These are phyloP conservation scores for Trachelus troglodyta DNA, from an alignment of 2,888 invertebrate genomes.

Conservation along the genomic window DNA sequence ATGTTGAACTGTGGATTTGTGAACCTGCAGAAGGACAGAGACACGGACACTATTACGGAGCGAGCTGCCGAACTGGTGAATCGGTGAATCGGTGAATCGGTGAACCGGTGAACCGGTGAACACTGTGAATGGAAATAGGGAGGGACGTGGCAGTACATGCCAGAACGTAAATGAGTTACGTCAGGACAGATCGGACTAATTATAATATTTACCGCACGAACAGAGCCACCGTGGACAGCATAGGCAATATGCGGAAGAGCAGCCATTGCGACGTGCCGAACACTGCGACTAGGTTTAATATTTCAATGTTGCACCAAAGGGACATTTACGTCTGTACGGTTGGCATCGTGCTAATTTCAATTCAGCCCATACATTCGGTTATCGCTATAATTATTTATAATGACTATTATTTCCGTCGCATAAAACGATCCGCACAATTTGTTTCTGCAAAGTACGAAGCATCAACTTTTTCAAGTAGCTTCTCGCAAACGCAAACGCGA, in stretches of 20 bases:
- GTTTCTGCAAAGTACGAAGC: too few species aligned
- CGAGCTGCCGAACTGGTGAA: not conserved
- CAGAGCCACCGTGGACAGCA: not conserved
- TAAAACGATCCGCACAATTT: too few species aligned
- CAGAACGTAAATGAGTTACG: conserved; percentile 32
- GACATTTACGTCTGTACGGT: too few species aligned
- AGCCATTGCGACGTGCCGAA: conserved; percentile 16
- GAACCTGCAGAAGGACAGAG: too few species aligned
- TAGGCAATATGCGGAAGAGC: conserved; percentile 7
- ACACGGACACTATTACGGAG: too few species aligned
- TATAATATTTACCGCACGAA: conserved; percentile 47
- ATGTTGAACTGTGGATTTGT: not conserved
- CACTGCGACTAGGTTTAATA: conserved; percentile 46
- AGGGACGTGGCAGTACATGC: not conserved
- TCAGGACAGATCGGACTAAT: conserved; percentile 42
- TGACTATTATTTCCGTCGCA: too few species aligned
- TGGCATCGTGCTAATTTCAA: too few species aligned
- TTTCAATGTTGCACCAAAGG: conserved; percentile 41
- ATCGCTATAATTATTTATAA: too few species aligned
- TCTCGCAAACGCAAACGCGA: too few species aligned
- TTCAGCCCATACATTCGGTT: too few species aligned
- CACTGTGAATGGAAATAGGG: not conserved
- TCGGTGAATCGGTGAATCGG: conserved; percentile 9
- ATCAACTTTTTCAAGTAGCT: too few species aligned
- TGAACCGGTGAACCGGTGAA: conserved; percentile 10